phyloP scores from a whole-genome alignment of 2,888 invertebrate genomes.

The Pyrrhosoma nymphula region DNA sequence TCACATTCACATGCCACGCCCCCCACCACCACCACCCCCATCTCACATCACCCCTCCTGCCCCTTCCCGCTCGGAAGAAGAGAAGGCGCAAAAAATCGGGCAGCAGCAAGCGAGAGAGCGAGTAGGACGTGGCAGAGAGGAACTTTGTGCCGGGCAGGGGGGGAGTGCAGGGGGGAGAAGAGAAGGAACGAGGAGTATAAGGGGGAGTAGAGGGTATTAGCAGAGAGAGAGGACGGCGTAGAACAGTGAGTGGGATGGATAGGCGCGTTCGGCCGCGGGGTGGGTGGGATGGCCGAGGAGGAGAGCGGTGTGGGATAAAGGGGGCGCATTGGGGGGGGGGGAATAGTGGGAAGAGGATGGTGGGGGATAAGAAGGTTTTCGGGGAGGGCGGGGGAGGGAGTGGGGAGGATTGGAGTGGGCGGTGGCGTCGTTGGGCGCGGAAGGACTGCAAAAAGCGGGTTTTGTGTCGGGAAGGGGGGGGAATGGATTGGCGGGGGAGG shows the following conservation, averaged over 20 bases:
- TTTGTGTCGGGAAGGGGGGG: constrained; percentile 46
- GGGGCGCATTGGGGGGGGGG: too few relatives aligned
- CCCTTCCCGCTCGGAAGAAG: not conserved
- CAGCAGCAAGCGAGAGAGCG: not conserved
- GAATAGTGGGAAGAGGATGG: not conserved
- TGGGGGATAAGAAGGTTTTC: not conserved
- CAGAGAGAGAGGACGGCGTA: not conserved
- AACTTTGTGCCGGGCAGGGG: not conserved
- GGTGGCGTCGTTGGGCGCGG: constrained; percentile 56
- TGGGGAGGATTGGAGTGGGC: not conserved
- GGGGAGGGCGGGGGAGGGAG: not conserved
- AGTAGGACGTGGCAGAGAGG: constrained; percentile 38
- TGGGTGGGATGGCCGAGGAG: not conserved
- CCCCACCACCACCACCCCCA: not conserved
- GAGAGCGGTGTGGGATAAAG: too few relatives aligned
- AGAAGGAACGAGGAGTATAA: not conserved
- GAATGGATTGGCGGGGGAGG: not conserved
- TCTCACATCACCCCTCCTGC: not conserved
- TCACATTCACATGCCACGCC: not conserved
- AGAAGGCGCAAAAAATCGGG: constrained; percentile 51
- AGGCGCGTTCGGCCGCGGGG: not conserved
- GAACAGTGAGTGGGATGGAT: constrained; percentile 1
- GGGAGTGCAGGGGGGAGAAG: not conserved
- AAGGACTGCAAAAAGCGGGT: constrained; percentile 53
- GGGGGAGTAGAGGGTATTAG: not conserved